Evolutionary conservation across 2,797 vertebrate genomes (phyloP), one percentile per base, ranked within the genome.

Genomic region (Hipposideros larvatus): DNA sequence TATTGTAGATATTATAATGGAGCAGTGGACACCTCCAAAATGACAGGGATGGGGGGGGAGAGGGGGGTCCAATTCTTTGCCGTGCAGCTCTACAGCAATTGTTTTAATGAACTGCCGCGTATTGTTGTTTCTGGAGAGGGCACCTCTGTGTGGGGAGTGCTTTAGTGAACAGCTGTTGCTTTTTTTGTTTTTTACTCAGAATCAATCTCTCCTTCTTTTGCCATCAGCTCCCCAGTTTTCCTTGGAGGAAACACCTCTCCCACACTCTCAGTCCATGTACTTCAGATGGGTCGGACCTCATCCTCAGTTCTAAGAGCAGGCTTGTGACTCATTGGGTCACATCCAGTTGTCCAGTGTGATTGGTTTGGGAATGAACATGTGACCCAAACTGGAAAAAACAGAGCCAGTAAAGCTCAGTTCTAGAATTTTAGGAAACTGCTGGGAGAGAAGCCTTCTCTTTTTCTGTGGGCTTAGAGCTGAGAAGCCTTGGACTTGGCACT

Each of bases 351-450:
- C 14, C 14, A 51, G 31, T 26, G 2, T 61, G 73, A 78, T 46
- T 63, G 16, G 31, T 51, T 84, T n/a, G 68, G 31, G 41, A 51
- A 74, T 63, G 24, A 65, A 5, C 65, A 57, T 74, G 48, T 28
- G 61, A 78, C 31, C 7, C 14, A 41, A 59, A 71, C 2, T 73
- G 61, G 46, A 74, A 37, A 55, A 46, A 87, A 51, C 10, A 73
- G 24, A 74, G 37, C 19, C 51, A 87, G 31, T 66, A 24, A 53
- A 85, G 83, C 4, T 87, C 26, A 66, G 10, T 28, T 93, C 31
- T 53, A 82, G 75, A 94, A 26, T 70, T 82, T 91, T 88, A 70
- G 82, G 37, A 82, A 92, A 86, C 43, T 46, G 53, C 34, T 66
- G 16, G n/a, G 37, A 89, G 46, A 94, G 41, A 74, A 94, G 4